These are phyloP conservation scores for Plecotus auritus DNA, from an alignment of 2,113 vertebrate genomes.

Conservation along the genomic window DNA sequence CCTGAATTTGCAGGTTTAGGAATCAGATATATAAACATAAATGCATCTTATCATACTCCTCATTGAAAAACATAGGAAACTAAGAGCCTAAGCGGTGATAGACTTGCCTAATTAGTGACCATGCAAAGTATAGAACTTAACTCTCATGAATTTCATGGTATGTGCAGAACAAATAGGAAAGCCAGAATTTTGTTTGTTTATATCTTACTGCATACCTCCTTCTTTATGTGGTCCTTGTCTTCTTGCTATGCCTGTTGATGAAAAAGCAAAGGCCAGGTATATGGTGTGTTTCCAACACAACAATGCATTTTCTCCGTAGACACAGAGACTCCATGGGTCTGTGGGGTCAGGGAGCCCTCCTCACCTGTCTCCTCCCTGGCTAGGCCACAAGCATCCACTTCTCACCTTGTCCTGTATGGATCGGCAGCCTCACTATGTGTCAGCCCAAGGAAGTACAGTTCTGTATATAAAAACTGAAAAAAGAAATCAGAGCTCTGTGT, in stretches of 20 bases:
- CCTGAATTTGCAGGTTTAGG: background rate
- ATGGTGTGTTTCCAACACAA: background rate
- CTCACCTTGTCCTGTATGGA: background rate
- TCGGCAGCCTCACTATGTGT: background rate
- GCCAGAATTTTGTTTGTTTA: background rate
- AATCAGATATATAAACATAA: background rate
- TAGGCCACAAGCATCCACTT: fast-evolving
- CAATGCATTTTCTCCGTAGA: fast-evolving
- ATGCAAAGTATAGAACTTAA: background rate
- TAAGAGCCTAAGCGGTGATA: background rate
- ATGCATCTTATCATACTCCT: background rate
- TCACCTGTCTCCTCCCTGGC: fast-evolving
- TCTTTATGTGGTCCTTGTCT: background rate
- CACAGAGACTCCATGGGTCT: background rate
- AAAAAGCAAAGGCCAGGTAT: background rate
- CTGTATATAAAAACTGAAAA: background rate
- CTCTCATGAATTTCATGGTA: background rate
- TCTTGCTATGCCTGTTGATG: background rate
- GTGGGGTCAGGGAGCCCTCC: fast-evolving
- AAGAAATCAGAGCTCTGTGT: no score
- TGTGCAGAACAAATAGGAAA: no score
- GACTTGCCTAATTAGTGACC: background rate
- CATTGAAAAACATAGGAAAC: background rate
- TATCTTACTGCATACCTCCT: background rate
- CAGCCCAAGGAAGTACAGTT: background rate